Evolutionary conservation across 2,888 invertebrate genomes (phyloP).

Genomic region (Atrina japonica): DNA sequence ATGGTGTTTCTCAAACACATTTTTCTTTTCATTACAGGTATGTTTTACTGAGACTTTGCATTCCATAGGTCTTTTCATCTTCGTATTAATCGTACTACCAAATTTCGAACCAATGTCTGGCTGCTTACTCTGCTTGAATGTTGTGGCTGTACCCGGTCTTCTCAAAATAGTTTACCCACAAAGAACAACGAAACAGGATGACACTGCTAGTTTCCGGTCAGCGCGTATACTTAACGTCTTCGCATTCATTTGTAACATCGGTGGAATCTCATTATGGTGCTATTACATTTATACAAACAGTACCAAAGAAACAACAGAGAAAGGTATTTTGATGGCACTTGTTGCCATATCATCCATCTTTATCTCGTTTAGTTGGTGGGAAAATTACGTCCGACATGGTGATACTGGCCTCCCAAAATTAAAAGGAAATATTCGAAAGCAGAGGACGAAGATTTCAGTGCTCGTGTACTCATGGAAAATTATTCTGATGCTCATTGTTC

Average conservation of each 20-base stretch:
- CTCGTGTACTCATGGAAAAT: conserved; percentile 61
- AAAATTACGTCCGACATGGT: conserved; percentile 89
- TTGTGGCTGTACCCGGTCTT: conserved; percentile 54
- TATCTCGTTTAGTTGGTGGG: conserved; percentile 98
- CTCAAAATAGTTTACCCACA: conserved; percentile 52
- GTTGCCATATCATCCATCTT: conserved; percentile 84
- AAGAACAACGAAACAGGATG: conserved; percentile 19
- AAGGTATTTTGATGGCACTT: conserved; percentile 84
- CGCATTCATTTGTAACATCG: conserved; percentile 17
- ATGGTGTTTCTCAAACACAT: no score
- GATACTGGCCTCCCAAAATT: conserved; percentile 47
- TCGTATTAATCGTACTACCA: conserved; percentile 65
- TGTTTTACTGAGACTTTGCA: conserved; percentile 63
- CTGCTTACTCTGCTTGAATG: conserved; percentile 49
- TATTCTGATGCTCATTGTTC: conserved; percentile 50
- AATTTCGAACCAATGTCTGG: conserved; percentile 63
- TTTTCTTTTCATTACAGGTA: conserved; percentile 53
- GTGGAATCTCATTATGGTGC: conserved; percentile 31
- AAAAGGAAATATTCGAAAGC: conserved; percentile 46
- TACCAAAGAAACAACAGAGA: conserved; percentile 9
- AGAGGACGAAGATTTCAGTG: conserved; percentile 50
- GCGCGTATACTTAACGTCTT: conserved; percentile 26
- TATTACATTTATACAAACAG: conserved; percentile 43
- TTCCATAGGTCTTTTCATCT: conserved; percentile 59
- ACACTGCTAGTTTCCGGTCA: neutral